A percentile compares a stretch with the other conserved stretches of the same genome.
phyloP scores from a whole-genome alignment of 2,113 vertebrate genomes.

The Turdus rufiventris region DNA sequence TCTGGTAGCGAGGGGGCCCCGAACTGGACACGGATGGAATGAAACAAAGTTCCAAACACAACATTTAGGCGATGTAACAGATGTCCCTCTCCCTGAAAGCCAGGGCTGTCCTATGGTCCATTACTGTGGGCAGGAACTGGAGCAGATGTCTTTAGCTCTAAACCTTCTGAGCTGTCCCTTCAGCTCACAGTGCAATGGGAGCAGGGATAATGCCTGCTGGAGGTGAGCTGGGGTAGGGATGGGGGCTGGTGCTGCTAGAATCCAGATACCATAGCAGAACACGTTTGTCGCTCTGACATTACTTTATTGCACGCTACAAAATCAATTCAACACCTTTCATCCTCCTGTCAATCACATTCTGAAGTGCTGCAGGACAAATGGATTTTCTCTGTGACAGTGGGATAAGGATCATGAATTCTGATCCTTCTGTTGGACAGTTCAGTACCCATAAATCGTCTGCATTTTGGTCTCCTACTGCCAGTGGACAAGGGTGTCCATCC shows the following conservation, averaged over 20 bases:
- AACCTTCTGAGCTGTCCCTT: not conserved
- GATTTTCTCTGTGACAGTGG: not conserved
- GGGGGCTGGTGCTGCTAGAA: not conserved
- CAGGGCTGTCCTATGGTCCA: not conserved
- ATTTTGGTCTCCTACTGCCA: not conserved
- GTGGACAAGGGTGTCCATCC: too few relatives aligned
- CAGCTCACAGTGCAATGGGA: not conserved
- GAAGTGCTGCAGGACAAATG: not conserved
- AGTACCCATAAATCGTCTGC: not conserved
- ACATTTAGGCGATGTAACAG: not conserved
- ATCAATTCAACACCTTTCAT: not conserved
- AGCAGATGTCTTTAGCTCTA: not conserved
- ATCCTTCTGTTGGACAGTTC: not conserved
- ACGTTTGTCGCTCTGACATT: not conserved
- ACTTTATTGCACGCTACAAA: not conserved
- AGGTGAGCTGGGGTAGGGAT: not conserved
- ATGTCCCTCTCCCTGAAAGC: accelerated
- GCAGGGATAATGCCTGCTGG: not conserved
- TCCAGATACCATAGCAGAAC: not conserved
- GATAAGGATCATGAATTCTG: not conserved
- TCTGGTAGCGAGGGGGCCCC: not conserved
- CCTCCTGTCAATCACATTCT: not conserved
- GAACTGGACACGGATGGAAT: not conserved
- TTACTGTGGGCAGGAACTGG: not conserved
- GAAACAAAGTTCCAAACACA: not conserved